These are phyloP conservation scores for Selene dorsalis DNA, from an alignment of 2,797 vertebrate genomes.

Conservation along the genomic window DNA sequence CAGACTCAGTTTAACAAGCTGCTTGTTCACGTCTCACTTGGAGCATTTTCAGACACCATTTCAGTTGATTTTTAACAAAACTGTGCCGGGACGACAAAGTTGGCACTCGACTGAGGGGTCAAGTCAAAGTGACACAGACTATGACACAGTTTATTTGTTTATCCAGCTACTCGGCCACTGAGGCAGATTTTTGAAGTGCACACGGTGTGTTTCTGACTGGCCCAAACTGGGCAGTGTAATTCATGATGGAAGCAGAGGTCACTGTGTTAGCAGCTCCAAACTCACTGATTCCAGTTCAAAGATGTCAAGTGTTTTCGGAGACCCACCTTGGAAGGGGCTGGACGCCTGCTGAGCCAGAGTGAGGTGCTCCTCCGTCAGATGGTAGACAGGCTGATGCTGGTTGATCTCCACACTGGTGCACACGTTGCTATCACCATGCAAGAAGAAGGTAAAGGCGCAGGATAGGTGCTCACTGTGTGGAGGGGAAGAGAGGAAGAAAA, in stretches of 20 bases:
- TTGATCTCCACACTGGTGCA: constrained; percentile 99
- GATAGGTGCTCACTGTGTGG: constrained; percentile 93
- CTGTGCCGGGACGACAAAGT: neutral
- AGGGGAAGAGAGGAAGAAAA: constrained; percentile 25
- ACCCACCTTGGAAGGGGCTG: constrained; percentile 96
- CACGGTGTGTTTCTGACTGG: neutral
- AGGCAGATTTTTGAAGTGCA: constrained; percentile 12
- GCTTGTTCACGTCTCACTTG: constrained; percentile 29
- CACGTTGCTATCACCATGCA: constrained; percentile 98
- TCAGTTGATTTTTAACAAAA: neutral
- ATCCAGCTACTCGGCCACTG: neutral
- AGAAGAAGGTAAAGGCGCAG: constrained; percentile 98
- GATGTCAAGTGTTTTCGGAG: neutral
- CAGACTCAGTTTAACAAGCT: neutral
- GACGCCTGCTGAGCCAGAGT: constrained; percentile 94
- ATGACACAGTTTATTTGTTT: constrained; percentile 15
- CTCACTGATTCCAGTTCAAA: neutral
- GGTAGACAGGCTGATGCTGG: constrained; percentile 98
- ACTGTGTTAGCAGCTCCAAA: neutral
- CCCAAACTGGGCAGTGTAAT: neutral
- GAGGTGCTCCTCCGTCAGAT: constrained; percentile 96
- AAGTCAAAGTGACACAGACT: constrained; percentile 24
- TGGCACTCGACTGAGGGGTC: neutral
- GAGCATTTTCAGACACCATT: neutral
- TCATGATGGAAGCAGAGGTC: neutral